These are phyloP conservation scores for Athalia circularis DNA, from an alignment of 2,888 invertebrate species.

Conservation along the genomic window DNA sequence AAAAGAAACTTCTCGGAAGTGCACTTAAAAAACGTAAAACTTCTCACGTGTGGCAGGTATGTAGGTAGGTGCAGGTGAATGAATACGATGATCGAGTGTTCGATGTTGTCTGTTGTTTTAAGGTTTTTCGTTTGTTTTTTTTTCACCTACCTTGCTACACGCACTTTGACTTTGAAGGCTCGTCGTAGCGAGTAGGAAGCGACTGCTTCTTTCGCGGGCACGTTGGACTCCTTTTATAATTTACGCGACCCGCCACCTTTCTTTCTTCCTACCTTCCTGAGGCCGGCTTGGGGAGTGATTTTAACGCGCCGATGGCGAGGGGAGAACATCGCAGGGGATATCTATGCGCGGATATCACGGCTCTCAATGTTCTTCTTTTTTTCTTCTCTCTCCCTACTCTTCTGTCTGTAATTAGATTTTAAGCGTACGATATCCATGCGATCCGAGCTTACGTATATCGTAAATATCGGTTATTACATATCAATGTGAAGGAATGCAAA, in stretches of 20 bases:
- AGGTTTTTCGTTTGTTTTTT: background rate
- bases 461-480: too few relatives aligned
- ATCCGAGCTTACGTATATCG: too few relatives aligned
- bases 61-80: too few relatives aligned
- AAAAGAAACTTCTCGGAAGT: background rate
- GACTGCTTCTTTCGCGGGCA: slow-evolving; percentile 65
- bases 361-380: too few relatives aligned
- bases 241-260: slow-evolving; percentile 61
- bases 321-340: too few relatives aligned
- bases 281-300: background rate
- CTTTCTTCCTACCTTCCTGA: slow-evolving; percentile 53
- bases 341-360: too few relatives aligned
- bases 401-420: too few relatives aligned
- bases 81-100: background rate
- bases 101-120: background rate
- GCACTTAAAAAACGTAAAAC: background rate
- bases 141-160: slow-evolving; percentile 32
- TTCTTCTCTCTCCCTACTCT: too few relatives aligned
- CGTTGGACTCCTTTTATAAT: slow-evolving; percentile 69
- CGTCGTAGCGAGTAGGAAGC: slow-evolving; percentile 59
- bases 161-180: slow-evolving; percentile 33
- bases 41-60: background rate
- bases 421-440: too few relatives aligned
- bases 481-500: too few relatives aligned
- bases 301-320: too few relatives aligned